Base-by-base conservation (phyloP, 1,140 invertebrate genomes). In the Temnothorax nylanderi region DNA sequence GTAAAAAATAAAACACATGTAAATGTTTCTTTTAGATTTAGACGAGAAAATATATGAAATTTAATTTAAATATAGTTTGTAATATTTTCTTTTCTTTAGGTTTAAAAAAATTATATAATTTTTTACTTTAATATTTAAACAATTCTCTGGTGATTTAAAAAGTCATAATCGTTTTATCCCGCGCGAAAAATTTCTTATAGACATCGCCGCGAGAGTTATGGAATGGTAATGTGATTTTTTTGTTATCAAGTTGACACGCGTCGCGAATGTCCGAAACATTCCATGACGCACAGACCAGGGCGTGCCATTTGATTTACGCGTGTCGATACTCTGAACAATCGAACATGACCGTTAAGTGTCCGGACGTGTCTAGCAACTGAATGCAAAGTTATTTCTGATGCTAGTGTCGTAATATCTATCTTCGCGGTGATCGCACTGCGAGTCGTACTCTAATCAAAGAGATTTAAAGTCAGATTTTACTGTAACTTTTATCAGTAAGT, bases 291-390 rank as follows among this genome's bases (percentile, higher is more conserved):
- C 41, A 21, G 18, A 34, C 2, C 41, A 62, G 5, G 75, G 75
- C 75, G 75, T 64, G 75, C 26, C 75, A 21, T 62, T 64, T 47
- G 26, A 47, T 64, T 78, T 64, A 62, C 56, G 41, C 16, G 75
- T 62, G 18, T 44, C 58, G 75, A 34, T 77, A 44, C 56, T 62
- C 18, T 13, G 54, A 62, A 78, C 75, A 47, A 49, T 78, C 58
- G 26, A 34, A 78, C 75, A 26, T 47, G 58, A 78, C 75, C 75
- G 75, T 78, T 78, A 78, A 78, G 44, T 64, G 58, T 47, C 16
- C 58, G 75, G 10, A 78, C 75, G 58, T 78, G 58, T 78, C 58
- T 49, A 64, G 58, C 75, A 64, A 34, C 41, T 49, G 44, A 78
- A 78, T 78, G 6, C 58, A 49, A 26, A 78, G 41, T 64, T 64